A percentile compares a stretch with the other conserved stretches of the same genome.
phyloP scores from a whole-genome alignment of 2,888 invertebrate genomes.

The Melanostoma scalare region DNA sequence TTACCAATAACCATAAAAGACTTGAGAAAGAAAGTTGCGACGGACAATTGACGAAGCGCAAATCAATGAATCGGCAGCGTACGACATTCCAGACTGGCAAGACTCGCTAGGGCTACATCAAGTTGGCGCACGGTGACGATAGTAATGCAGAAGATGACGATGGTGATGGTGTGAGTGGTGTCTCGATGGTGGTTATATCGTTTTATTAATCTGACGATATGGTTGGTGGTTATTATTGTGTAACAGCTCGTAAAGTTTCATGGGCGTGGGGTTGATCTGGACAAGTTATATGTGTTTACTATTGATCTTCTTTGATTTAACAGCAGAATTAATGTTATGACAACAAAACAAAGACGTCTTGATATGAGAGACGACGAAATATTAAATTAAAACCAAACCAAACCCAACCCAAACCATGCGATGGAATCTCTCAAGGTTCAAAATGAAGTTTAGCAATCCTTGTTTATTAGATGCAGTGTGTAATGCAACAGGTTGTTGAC shows the following conservation, averaged over 20 bases:
- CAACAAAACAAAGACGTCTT: slow-evolving; percentile 8
- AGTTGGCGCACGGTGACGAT: slow-evolving; percentile 17
- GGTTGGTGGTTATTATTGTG: slow-evolving; percentile 42
- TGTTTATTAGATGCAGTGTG: slow-evolving; percentile 36
- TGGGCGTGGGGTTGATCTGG: slow-evolving; percentile 47
- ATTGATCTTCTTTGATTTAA: slow-evolving; percentile 58
- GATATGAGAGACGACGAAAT: slow-evolving; percentile 3
- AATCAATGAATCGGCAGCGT: slow-evolving; percentile 31
- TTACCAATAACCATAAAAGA: slow-evolving; percentile 43
- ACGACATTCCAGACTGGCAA: slow-evolving; percentile 13
- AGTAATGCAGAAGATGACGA: neutral
- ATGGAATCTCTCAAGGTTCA: slow-evolving; percentile 47
- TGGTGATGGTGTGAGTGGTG: neutral
- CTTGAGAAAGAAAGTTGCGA: slow-evolving; percentile 61
- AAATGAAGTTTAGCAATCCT: slow-evolving; percentile 38
- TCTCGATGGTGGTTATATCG: slow-evolving; percentile 18
- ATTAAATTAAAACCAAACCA: neutral
- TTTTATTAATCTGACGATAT: slow-evolving; percentile 39
- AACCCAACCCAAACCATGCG: neutral
- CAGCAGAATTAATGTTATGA: slow-evolving; percentile 38
- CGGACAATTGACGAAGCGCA: slow-evolving; percentile 22
- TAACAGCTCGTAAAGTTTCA: slow-evolving; percentile 57
- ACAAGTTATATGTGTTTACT: slow-evolving; percentile 53
- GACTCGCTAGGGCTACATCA: slow-evolving; percentile 17
- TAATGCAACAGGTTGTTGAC: slow-evolving; percentile 40